phyloP scores from a whole-genome alignment of 1,140 invertebrate genomes.

The Latrodectus geometricus region DNA sequence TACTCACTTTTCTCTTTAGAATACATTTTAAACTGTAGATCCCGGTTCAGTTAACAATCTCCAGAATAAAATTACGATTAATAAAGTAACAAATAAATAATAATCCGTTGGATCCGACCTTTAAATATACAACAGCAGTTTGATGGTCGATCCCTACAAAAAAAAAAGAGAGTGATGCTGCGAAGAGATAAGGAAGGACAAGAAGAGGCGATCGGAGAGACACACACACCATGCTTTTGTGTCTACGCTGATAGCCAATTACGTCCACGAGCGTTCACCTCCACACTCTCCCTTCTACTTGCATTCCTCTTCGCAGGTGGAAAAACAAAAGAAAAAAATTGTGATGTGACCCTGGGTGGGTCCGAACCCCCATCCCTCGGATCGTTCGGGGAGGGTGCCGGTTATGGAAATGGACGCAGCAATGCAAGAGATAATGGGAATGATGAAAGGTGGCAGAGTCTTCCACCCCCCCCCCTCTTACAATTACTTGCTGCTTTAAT shows the following conservation, averaged over 20 bases:
- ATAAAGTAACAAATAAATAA: too few relatives aligned
- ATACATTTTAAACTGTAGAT: too few relatives aligned
- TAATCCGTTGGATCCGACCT: neutral
- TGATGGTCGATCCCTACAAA: too few relatives aligned
- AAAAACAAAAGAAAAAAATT: conserved; percentile 29
- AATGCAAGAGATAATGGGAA: conserved; percentile 29
- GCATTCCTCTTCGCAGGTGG: conserved; percentile 48
- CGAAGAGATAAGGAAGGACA: conserved; percentile 46
- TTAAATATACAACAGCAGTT: neutral
- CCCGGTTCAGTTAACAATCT: neutral
- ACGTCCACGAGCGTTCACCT: conserved; percentile 28
- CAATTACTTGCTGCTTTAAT: conserved; percentile 11
- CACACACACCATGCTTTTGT: conserved; percentile 42
- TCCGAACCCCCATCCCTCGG: neutral
- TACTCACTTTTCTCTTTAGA: too few relatives aligned
- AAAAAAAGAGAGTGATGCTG: conserved; percentile 18
- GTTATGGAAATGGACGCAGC: conserved; percentile 15
- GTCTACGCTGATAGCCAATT: conserved; percentile 54
- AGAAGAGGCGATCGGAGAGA: conserved; percentile 25
- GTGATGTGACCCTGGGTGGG: conserved; percentile 25
- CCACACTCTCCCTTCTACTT: neutral
- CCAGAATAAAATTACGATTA: neutral
- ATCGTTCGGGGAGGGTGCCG: neutral
- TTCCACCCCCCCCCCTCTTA: neutral
- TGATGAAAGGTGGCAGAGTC: conserved; percentile 33